Percentiles rank a stretch among this genome's conserved stretches.
Evolutionary conservation across 64 coral and sea anemone genomes (phyloP).

Genomic region (Montipora foliosa): DNA sequence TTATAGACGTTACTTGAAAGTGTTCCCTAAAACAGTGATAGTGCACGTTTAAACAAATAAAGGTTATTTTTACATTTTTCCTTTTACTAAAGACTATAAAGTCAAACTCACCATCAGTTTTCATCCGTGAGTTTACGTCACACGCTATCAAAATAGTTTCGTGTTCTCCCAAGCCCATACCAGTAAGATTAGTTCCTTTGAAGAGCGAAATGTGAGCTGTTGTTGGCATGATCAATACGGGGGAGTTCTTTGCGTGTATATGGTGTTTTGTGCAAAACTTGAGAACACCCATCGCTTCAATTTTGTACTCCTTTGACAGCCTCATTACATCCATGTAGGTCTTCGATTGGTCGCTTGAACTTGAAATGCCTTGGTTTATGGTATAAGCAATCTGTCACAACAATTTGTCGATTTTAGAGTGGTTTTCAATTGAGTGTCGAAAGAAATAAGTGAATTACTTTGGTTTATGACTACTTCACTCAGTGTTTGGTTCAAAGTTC

Average conservation of each 20-base stretch:
- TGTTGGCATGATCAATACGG: constrained; percentile 35
- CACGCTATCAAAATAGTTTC: constrained; percentile 41
- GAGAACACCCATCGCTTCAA: constrained; percentile 55
- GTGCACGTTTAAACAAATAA: constrained; percentile 3
- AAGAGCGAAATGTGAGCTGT: constrained; percentile 66
- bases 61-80: constrained; percentile 1
- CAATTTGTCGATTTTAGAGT: not conserved
- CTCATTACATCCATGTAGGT: constrained; percentile 44
- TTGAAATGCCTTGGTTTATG: constrained; percentile 16
- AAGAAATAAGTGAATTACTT: no score
- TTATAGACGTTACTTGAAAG: constrained; percentile 2
- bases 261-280: constrained; percentile 22
- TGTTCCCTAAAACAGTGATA: constrained; percentile 6
- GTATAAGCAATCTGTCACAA: constrained; percentile 36
- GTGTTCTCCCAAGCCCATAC: constrained; percentile 47
- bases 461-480: no score
- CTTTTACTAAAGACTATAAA: not conserved
- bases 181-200: constrained; percentile 52
- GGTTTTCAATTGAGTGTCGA: no score
- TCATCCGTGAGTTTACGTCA: constrained; percentile 57
- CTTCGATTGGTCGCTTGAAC: not conserved
- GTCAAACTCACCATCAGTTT: constrained; percentile 26
- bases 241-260: constrained; percentile 29
- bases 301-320: constrained; percentile 49
- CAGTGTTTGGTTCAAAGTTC: no score